Conservation (phyloP, 1,140 invertebrate genomes). For the Epicauta chinensis region DNA sequence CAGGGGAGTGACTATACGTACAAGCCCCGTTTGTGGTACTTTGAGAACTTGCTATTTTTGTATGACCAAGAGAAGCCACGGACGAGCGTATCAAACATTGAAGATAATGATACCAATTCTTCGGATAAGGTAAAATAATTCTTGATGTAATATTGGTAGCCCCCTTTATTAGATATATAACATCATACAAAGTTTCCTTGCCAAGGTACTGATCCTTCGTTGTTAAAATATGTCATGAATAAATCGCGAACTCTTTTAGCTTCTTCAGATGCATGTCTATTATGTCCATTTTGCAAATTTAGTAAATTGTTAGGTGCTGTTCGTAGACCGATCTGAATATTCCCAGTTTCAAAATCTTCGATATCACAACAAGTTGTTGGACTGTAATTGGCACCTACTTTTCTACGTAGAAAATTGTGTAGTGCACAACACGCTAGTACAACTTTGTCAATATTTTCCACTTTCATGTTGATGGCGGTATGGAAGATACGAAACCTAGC, state of each 20-base stretch:
- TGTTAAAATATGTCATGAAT: background rate
- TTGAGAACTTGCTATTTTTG: too few relatives aligned
- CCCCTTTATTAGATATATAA: too few relatives aligned
- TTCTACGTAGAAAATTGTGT: background rate
- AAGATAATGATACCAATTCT: too few relatives aligned
- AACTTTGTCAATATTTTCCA: conserved; percentile 24
- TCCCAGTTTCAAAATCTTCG: background rate
- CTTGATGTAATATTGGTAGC: too few relatives aligned
- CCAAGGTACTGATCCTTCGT: background rate
- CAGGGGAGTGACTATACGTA: too few relatives aligned
- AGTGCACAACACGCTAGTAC: conserved; percentile 21
- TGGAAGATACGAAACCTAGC: conserved; percentile 37
- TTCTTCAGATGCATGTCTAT: background rate
- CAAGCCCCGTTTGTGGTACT: too few relatives aligned
- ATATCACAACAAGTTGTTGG: background rate
- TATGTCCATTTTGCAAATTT: background rate
- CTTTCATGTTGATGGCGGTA: conserved; percentile 21
- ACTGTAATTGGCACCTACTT: background rate
- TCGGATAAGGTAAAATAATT: too few relatives aligned
- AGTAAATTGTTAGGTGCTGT: background rate
- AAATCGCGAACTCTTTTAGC: background rate
- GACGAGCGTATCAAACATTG: too few relatives aligned
- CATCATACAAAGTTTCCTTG: too few relatives aligned
- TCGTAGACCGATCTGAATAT: background rate
- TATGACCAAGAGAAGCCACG: too few relatives aligned